phyloP scores from a whole-genome alignment of 2,797 vertebrate genomes.

The Ataeniobius toweri region DNA sequence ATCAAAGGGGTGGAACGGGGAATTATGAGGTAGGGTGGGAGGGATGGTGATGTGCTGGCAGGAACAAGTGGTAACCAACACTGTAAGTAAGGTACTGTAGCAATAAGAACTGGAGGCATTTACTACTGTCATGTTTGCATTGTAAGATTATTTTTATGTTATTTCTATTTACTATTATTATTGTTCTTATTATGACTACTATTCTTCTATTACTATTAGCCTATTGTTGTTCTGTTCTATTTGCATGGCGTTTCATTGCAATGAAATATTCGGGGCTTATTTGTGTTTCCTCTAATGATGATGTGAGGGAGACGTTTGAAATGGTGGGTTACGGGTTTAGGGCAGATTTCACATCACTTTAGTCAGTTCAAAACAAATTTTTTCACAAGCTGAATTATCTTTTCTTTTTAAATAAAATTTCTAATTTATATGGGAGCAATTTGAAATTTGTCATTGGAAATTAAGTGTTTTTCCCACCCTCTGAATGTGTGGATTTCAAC shows the following conservation, averaged over 20 bases:
- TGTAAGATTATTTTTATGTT: conserved; percentile 87
- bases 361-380: conserved; percentile 61
- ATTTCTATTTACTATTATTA: conserved; percentile 83
- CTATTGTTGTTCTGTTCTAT: conserved; percentile 84
- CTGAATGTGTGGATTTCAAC: conserved; percentile 72
- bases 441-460: conserved; percentile 58
- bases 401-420: conserved; percentile 72
- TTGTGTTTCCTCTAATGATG: conserved; percentile 81
- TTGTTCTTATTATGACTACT: conserved; percentile 82
- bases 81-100: conserved; percentile 86
- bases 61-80: conserved; percentile 76
- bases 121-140: conserved; percentile 87
- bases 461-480: conserved; percentile 56
- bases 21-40: conserved; percentile 48
- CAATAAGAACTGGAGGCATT: conserved; percentile 88
- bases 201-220: conserved; percentile 83
- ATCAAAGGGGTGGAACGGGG: conserved; percentile 69
- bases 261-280: conserved; percentile 80
- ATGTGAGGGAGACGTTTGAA: conserved; percentile 53
- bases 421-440: conserved; percentile 72
- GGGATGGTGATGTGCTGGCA: conserved; percentile 56
- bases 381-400: not conserved
- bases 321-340: conserved; percentile 59
- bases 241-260: conserved; percentile 87
- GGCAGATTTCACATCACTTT: conserved; percentile 55